Evolutionary conservation across 2,113 vertebrate genomes (phyloP), one percentile per base, ranked within the genome.

Genomic region (Mystacornis crossleyi): DNA sequence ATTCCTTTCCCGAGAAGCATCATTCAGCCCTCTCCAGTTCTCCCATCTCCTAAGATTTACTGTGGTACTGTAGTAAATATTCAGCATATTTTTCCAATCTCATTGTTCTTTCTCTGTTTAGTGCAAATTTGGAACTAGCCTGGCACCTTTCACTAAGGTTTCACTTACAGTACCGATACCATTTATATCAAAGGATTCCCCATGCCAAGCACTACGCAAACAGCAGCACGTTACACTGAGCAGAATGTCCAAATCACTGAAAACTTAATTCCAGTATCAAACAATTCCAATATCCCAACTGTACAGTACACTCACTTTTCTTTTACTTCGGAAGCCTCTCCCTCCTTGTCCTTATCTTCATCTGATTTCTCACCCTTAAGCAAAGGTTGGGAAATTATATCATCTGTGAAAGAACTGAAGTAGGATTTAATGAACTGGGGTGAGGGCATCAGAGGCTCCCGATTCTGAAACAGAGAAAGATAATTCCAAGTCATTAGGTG

Each of bases 361-460:
- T 99, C 99, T 84, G 99, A 99, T 95, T 99, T 99, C 97, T 99
- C 99, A 28, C 99, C 99, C 96, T 99, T 99, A 93, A 99, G 99
- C 97, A 99, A 98, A 10, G 99, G 98, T 83, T 99, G 99, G n/a
- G 99, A 99, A 97, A 99, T 99, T 45, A 99, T 99, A 97, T 99
- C 99, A 91, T 99, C 99, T 5, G 99, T 99, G 98, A 99, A 99
- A 40, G 99, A 99, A 98, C 99, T 99, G 94, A 99, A 99, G 98
- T 99, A 99, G 71, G 99, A 99, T 96, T 99, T 99, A 97, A 99
- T 99, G 97, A 99, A 99, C 97, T 99, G 99, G 86, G 99, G 99
- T 11, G 99, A 99, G 55, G 99, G 99, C 99, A 99, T 99, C 97
- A 99, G 98, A 40, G 99, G 99, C 93, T 99, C 99, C 60, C 99